A percentile compares a stretch with the other conserved stretches of the same genome.
These are phyloP conservation scores for Neelides sp. DNA, from an alignment of 1,140 invertebrate species.

Conservation along the genomic window DNA sequence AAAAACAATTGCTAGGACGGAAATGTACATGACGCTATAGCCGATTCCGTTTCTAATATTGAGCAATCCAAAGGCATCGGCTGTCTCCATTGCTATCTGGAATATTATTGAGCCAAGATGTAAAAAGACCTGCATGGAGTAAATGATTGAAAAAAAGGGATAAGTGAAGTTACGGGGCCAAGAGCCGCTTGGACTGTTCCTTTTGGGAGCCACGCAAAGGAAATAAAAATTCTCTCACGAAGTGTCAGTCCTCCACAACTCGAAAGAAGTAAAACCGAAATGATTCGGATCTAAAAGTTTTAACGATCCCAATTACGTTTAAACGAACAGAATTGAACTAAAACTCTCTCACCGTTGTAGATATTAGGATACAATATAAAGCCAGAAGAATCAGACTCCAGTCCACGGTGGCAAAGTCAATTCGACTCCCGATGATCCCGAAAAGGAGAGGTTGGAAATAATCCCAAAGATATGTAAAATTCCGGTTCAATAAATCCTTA, in stretches of 20 bases:
- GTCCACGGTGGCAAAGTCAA: slow-evolving; percentile 17
- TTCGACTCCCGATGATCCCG: slow-evolving; percentile 23
- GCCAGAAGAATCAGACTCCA: slow-evolving; percentile 15
- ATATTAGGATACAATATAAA: slow-evolving; percentile 13
- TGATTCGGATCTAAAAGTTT: slow-evolving; percentile 11
- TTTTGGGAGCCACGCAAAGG: slow-evolving; percentile 24
- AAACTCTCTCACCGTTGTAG: neutral
- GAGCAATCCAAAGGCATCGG: neutral
- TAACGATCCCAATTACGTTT: neutral
- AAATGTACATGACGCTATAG: slow-evolving; percentile 14
- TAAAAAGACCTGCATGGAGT: no score
- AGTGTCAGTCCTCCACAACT: slow-evolving; percentile 11
- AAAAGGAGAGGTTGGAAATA: slow-evolving; percentile 27
- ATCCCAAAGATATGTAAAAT: slow-evolving; percentile 18
- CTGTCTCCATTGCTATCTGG: slow-evolving; percentile 20
- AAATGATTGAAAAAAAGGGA: no score
- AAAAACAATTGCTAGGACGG: slow-evolving; percentile 5
- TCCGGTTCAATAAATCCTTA: slow-evolving; percentile 6
- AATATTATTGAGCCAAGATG: no score
- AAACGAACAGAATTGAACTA: neutral
- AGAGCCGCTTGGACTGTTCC: slow-evolving; percentile 29
- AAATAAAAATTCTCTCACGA: slow-evolving; percentile 19
- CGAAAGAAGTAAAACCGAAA: slow-evolving; percentile 5
- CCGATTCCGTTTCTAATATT: neutral
- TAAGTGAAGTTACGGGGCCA: no score